phyloP scores from a whole-genome alignment of 2,888 invertebrate genomes.

The Sarcophaga carnaria region DNA sequence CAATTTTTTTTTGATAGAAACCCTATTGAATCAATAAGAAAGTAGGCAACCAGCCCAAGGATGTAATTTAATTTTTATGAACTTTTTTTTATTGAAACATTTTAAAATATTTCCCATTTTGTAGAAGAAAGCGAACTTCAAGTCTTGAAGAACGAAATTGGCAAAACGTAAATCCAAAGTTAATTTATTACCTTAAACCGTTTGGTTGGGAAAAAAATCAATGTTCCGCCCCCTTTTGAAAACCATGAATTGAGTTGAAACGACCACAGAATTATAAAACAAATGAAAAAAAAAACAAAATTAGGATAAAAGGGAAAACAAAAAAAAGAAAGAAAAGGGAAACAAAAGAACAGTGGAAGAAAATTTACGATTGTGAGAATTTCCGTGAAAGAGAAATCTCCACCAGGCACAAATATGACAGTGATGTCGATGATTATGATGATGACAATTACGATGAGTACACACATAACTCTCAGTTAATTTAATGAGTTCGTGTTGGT shows the following conservation, averaged over 20 bases:
- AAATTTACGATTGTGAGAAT: constrained; percentile 64
- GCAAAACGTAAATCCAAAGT: constrained; percentile 36
- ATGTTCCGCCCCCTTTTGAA: constrained; percentile 56
- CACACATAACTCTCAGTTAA: constrained; percentile 38
- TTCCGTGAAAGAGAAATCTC: constrained; percentile 56
- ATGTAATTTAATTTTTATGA: constrained; percentile 46
- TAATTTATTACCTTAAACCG: constrained; percentile 55
- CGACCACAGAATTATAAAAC: constrained; percentile 62
- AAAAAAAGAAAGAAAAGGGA: constrained; percentile 27
- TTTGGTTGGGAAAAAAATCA: constrained; percentile 13
- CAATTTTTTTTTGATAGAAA: constrained; percentile 10
- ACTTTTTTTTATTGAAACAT: constrained; percentile 26
- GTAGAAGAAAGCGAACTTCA: neutral
- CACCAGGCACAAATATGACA: constrained; percentile 29
- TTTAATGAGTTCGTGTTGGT: constrained; percentile 23
- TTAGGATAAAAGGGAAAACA: constrained; percentile 13
- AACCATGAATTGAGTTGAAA: constrained; percentile 62
- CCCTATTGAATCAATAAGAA: constrained; percentile 2
- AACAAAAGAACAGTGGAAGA: constrained; percentile 56
- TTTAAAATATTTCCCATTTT: neutral
- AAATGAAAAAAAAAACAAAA: constrained; percentile 4
- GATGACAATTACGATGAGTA: neutral
- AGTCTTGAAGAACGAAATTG: too few relatives aligned
- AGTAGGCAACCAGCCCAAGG: constrained; percentile 13
- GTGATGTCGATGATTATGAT: neutral